Base-by-base conservation (phyloP, 2,888 invertebrate genomes). In the Camponotus fellah region DNA sequence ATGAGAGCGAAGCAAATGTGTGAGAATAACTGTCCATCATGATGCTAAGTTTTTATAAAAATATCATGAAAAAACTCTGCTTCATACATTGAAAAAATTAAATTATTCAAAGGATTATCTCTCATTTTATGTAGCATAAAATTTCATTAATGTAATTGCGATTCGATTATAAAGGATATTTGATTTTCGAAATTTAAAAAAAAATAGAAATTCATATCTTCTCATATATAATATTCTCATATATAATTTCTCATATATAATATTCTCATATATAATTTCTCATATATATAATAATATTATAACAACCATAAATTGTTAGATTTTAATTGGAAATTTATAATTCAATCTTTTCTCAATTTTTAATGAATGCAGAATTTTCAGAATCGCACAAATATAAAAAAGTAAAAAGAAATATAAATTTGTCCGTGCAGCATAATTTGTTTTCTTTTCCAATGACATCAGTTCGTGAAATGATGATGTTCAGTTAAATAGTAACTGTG, bases 401-500 rank as follows among this genome's bases (percentile, higher is more conserved):
- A 60, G 14, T 6, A 3, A 60, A 40, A 21, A 60, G 12, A 69
- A 21, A 58, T n/a, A 0, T 17, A 9, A 17, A 17, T 21, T 65
- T 34, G 43, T 56, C n/a, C 12, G 10, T 43, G 49, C n/a, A n/a
- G 8, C 32, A 10, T 43, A 72, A 79, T 53, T 60, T 40, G 32
- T 79, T 79, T 71, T 71, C 26, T 46, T 32, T 46, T 14, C 9
- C 21, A 5, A 60, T 43, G 69, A 32, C 69, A 79, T 60, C 34
- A 26, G 21, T 46, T 46, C 26, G 53, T 40, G 66, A 77, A 53
- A n/a, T 6, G 49, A n/a, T n/a, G 10, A 72, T 60, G 46, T 26
- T 72, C 46, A 26, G 46, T 80, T 80, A 80, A 72, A 71, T 71
- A 58, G 17, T 74, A 86, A 86, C 62, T 86, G 79, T 86, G 86